A percentile compares a stretch with the other conserved stretches of the same genome.
Evolutionary conservation across 2,888 invertebrate genomes (phyloP).

Genomic region (Ormyrus rosae): DNA sequence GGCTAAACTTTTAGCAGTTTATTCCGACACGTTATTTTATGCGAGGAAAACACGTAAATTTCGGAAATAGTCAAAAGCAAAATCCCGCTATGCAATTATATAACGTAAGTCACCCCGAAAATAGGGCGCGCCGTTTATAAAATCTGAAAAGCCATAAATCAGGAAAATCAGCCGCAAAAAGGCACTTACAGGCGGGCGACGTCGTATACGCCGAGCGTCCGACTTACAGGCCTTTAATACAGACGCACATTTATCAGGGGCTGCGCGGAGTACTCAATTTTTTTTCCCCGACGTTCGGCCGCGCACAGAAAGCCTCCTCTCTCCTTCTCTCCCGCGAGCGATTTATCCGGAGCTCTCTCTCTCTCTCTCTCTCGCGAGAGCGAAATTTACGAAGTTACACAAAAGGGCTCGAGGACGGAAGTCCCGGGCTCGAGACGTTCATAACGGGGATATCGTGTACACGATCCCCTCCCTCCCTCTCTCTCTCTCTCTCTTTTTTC

Average conservation of each 20-base stretch:
- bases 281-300: not conserved
- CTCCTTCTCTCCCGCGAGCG: not conserved
- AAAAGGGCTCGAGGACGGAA: conserved; percentile 14
- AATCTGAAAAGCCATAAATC: no score
- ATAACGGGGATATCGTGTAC: conserved; percentile 43
- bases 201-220: not conserved
- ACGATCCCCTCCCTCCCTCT: not conserved
- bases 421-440: conserved; percentile 42
- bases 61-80: no score
- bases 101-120: no score
- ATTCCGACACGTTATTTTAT: no score
- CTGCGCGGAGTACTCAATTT: conserved; percentile 11
- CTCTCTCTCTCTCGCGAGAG: conserved; percentile 1
- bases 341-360: conserved; percentile 25
- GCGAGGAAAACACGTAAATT: no score
- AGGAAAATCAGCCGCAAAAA: no score
- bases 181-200: no score
- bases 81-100: no score
- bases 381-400: conserved; percentile 46
- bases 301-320: not conserved
- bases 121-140: no score
- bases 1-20: no score
- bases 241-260: conserved; percentile 6
- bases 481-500: not conserved
- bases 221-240: conserved; percentile 10